Base-by-base conservation (phyloP, 2,888 invertebrate genomes). In the Capitulum mitella region DNA sequence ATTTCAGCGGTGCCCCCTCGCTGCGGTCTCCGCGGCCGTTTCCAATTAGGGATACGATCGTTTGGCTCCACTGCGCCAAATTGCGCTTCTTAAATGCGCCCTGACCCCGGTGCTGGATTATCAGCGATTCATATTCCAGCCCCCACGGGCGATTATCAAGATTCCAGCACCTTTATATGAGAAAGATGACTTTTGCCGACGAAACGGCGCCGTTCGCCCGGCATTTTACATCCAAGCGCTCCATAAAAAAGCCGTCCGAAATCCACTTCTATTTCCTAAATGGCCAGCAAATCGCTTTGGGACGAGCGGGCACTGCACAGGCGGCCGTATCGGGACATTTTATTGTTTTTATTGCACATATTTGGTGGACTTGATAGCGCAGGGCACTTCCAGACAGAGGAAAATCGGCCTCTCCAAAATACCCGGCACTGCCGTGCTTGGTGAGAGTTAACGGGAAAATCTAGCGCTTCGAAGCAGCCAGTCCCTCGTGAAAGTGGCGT, bases 161-260 rank as follows among this genome's bases (percentile, higher is more conserved):
- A 58, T 58, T 58, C 58, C 58, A 29, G 10, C 58, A 58, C 58
- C 58, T 58, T 58, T 58, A 58, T 58, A 58, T 58, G 58, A 58
- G 58, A 29, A 58, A 58, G 58, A 58, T 29, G 58, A 58, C 58
- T 58, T 58, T 58, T 0, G 58, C n/a, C 58, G 58, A 12, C 58
- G n/a, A 6, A 3, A 29, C 12, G n/a, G 43, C n/a, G 58, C 29
- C 58, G 29, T 58, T 58, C 12, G n/a, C 10, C n/a, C 8, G 58
- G 58, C 58, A n/a, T 58, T 58, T 58, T 58, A 58, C 58, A 58
- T 58, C 58, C 29, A 58, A 58, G 58, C 8, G 58, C 58, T 26
- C 58, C 58, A 58, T 58, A 58, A 58, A 58, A n/a, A 58, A 58
- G n/a, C n/a, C n/a, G 58, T n/a, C 58, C 58, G 58, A 58, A 58